A percentile compares a stretch with the other conserved stretches of the same genome.
These are phyloP conservation scores for Leptodactylus fuscus DNA, from an alignment of 2,113 vertebrate species.

Conservation along the genomic window DNA sequence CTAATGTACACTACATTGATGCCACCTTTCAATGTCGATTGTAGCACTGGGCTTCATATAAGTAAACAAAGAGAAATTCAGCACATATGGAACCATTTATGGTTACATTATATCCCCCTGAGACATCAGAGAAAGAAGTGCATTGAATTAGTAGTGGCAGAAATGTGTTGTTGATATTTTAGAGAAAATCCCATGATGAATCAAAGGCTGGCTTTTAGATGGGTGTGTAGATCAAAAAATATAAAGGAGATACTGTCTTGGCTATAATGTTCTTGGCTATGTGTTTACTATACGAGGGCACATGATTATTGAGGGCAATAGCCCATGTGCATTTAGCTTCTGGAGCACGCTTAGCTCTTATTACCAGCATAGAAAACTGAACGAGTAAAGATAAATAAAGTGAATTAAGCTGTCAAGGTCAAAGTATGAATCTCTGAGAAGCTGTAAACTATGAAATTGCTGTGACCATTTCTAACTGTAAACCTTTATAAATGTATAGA, in stretches of 20 bases:
- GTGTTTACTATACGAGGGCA: neutral
- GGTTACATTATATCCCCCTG: conserved; percentile 25
- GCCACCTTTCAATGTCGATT: neutral
- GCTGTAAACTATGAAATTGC: neutral
- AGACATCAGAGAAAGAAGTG: neutral
- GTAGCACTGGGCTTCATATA: neutral
- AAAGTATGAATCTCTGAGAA: neutral
- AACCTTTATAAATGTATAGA: neutral
- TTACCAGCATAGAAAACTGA: neutral
- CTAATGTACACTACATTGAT: neutral
- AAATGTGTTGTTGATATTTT: conserved; percentile 44
- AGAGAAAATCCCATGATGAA: conserved; percentile 20
- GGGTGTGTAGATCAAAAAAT: neutral
- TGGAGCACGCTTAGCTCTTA: neutral
- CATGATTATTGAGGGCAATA: neutral
- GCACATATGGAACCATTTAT: conserved; percentile 14
- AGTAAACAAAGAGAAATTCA: conserved; percentile 14
- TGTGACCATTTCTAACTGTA: neutral
- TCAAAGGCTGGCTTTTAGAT: conserved; percentile 13
- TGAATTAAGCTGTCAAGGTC: neutral
- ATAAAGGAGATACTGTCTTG: conserved; percentile 20
- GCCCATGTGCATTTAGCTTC: neutral
- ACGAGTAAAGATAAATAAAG: neutral
- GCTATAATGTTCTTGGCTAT: neutral
- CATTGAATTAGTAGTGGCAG: conserved; percentile 35